A percentile compares a stretch with the other conserved stretches of the same genome.
Conservation (phyloP, 2,113 vertebrate species). For the Polypterus bichir region DNA sequence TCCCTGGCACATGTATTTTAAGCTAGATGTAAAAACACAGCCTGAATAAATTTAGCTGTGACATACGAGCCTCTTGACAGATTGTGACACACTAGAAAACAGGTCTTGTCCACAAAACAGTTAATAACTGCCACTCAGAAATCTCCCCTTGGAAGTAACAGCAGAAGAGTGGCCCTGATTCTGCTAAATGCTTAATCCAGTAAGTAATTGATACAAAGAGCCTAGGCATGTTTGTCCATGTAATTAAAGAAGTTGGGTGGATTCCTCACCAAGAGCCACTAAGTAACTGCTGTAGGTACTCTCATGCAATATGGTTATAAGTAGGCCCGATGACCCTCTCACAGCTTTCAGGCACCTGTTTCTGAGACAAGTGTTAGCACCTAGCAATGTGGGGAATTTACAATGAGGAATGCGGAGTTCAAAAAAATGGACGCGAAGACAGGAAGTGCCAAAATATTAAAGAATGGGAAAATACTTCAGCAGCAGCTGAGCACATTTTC, state of each 20-base stretch:
- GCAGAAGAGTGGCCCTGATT: not conserved
- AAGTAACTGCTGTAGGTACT: not conserved
- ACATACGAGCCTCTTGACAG: not conserved
- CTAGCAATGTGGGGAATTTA: not conserved
- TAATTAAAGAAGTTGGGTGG: slow-evolving; percentile 3
- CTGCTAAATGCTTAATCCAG: not conserved
- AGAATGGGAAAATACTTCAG: not conserved
- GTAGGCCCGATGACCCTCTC: not conserved
- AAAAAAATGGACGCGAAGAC: not conserved
- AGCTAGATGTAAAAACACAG: not conserved
- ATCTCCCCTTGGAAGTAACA: slow-evolving; percentile 5
- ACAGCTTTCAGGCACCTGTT: not conserved
- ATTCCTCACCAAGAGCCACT: not conserved
- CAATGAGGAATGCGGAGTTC: not conserved
- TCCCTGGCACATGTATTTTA: too few species aligned
- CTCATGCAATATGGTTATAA: not conserved
- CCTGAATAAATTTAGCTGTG: not conserved
- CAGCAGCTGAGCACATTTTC: not conserved
- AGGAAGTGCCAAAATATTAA: not conserved
- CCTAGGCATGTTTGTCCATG: not conserved
- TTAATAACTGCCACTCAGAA: slow-evolving; percentile 7
- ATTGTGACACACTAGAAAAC: not conserved
- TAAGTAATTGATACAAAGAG: not conserved
- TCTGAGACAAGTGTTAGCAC: not conserved
- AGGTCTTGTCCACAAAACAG: not conserved